Base-by-base conservation (phyloP, 2,797 vertebrate genomes). In the Moxostoma hubbsi region DNA sequence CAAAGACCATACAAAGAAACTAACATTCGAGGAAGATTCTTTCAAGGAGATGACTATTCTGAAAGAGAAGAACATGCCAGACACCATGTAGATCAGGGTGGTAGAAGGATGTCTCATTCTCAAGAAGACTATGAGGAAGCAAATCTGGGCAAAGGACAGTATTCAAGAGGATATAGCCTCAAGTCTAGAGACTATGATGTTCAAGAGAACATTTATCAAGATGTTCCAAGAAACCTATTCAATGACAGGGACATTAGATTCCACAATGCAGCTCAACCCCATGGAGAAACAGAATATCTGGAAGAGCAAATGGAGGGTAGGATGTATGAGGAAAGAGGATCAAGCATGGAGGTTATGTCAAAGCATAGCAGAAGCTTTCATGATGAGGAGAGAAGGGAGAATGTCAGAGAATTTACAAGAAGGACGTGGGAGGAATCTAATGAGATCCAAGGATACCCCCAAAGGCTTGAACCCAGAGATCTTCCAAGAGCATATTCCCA, bases 1-100 rank as follows among this genome's bases (percentile, higher is more conserved):
- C 77, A 82, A 59, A 86, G 78, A 12, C 54, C 81, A n/a, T 83
- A 84, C 67, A 45, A 80, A 66, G 85, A 89, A 49, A 84, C 79
- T 57, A 87, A 87, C 75, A 36, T 43, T 18, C 58, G 61, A 46
- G 55, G 58, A 69, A 58, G 66, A 45, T 3, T 46, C 12, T 69
- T 24, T 64, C 47, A 6, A 51, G 65, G 16, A 8, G 58, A 67
- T 5, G 36, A 70, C 6, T 58, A 58, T 45, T 4, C 15, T 51
- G 82, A 79, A 59, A 24, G 57, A 68, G 36, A 75, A 6, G 12
- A 12, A 8, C 62, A 69, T 46, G 13, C 11, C 16, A 63, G 66
- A 54, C 4, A 15, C 73, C 82, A 81, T 79, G 8, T 0, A 65
- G 74, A 70, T 2, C 50, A 70, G 13, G 8, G 12, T 9, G 7